A percentile compares a stretch with the other conserved stretches of the same genome.
Evolutionary conservation across 2,888 invertebrate genomes (phyloP).

Genomic region (Panopea generosa): DNA sequence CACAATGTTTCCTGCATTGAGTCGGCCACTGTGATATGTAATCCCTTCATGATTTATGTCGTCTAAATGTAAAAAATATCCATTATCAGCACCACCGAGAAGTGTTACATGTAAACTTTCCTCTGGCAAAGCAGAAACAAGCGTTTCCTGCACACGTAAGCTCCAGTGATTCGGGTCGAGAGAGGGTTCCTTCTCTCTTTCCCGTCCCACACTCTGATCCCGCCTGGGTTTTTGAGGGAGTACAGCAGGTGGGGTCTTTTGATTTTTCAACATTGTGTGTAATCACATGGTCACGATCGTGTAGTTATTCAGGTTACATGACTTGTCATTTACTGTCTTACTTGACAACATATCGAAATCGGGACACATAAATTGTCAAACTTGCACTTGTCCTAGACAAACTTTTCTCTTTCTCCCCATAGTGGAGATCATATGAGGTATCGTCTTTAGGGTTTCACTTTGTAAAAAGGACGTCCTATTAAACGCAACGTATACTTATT

Average conservation of each 20-base stretch:
- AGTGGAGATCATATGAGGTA: not conserved
- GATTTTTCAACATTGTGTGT: conserved; percentile 66
- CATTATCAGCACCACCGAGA: conserved; percentile 86
- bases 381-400: not conserved
- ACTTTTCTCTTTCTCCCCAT: conserved; percentile 11
- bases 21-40: conserved; percentile 82
- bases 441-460: not conserved
- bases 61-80: conserved; percentile 82
- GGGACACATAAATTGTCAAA: conserved; percentile 17
- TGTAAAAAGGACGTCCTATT: not conserved
- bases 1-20: conserved; percentile 85
- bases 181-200: conserved; percentile 36
- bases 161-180: conserved; percentile 84
- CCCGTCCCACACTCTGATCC: conserved; percentile 59
- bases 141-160: conserved; percentile 85
- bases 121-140: conserved; percentile 85
- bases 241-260: conserved; percentile 65
- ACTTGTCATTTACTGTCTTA: conserved; percentile 14
- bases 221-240: conserved; percentile 34
- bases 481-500: not conserved
- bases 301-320: conserved; percentile 16
- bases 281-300: conserved; percentile 20
- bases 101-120: conserved; percentile 85
- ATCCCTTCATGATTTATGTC: conserved; percentile 80
- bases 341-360: conserved; percentile 25